Evolutionary conservation across 2,888 invertebrate genomes (phyloP), one percentile per base, ranked within the genome.

Genomic region (Ichneumoninae sp.): DNA sequence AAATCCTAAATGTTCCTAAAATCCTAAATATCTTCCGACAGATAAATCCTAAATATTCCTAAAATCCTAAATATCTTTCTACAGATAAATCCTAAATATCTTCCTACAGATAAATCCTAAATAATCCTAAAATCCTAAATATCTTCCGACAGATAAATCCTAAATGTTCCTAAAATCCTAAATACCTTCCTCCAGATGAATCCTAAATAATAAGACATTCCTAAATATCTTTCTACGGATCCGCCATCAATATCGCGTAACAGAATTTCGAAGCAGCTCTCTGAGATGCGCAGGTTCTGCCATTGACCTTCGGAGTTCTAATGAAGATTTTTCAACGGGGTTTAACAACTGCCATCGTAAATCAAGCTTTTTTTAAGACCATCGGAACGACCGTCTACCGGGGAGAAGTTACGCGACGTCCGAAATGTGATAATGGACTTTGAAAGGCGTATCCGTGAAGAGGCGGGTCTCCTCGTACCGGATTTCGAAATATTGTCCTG

Each of bases 401-500:
- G 30, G 4, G 7, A 63, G 33, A 33, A 33, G 30, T 33, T 30
- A 2, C 63, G 13, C 33, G 63, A 33, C 30, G 30, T 63, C 63
- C 16, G 33, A 63, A 33, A 40, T 16, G 40, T 30, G 52, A 81
- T 70, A 68, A 50, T 44, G 40, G 44, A 69, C 26, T 73, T 52
- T 36, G 52, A 50, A 76, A 71, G 81, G 65, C 80, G 68, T 47
- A 54, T 69, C 65, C 36, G 47, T 33, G 60, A 47, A 30, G 73
- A 68, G 69, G 68, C 50, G 70, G 36, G 22, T 70, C 60, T 63
- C 44, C 13, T 69, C 65, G 78, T 75, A 66, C 50, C 44, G 40
- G 36, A 79, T 83, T 83, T 75, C 78, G 78, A 70, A 83, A 75
- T 52, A 69, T 66, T n/a, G 70, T 63, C 47, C 63, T 54, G 79